A percentile compares a stretch with the other conserved stretches of the same genome.
Conservation (phyloP, 37 sponge, comb jelly and placozoan genomes). For the Theonella swinhoei region DNA sequence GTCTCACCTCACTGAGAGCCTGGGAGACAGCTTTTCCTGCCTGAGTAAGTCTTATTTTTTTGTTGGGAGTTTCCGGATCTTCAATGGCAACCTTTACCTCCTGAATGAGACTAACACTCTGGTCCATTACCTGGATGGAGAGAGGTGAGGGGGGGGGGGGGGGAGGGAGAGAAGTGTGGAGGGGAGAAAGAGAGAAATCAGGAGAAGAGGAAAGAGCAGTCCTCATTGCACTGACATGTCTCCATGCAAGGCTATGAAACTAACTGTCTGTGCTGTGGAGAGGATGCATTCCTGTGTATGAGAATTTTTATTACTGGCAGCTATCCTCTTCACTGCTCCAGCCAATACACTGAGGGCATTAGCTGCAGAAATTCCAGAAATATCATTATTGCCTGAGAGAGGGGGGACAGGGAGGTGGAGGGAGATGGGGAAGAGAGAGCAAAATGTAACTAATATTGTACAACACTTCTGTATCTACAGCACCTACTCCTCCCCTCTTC, state of each 20-base stretch:
- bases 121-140: constrained; percentile 71
- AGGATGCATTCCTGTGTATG: constrained; percentile 90
- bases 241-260: too few species aligned
- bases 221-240: too few species aligned
- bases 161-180: background rate
- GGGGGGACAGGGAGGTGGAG: too few species aligned
- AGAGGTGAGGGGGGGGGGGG: background rate
- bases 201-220: too few species aligned
- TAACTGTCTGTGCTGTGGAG: constrained; percentile 65
- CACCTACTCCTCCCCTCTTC: too few species aligned
- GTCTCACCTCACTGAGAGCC: constrained; percentile 84
- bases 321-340: constrained; percentile 86
- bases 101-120: constrained; percentile 70
- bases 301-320: constrained; percentile 77
- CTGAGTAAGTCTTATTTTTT: constrained; percentile 82
- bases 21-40: constrained; percentile 96
- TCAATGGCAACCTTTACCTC: constrained; percentile 82
- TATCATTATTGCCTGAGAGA: constrained; percentile 87
- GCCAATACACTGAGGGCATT: constrained; percentile 85
- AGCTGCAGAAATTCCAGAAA: constrained; percentile 97
- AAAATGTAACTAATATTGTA: too few species aligned
- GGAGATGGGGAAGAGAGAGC: too few species aligned
- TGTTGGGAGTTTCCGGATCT: constrained; percentile 78
- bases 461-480: too few species aligned
- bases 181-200: background rate